These are phyloP conservation scores for Drosophila funebris DNA, from an alignment of 1,140 invertebrate species.

Conservation along the genomic window DNA sequence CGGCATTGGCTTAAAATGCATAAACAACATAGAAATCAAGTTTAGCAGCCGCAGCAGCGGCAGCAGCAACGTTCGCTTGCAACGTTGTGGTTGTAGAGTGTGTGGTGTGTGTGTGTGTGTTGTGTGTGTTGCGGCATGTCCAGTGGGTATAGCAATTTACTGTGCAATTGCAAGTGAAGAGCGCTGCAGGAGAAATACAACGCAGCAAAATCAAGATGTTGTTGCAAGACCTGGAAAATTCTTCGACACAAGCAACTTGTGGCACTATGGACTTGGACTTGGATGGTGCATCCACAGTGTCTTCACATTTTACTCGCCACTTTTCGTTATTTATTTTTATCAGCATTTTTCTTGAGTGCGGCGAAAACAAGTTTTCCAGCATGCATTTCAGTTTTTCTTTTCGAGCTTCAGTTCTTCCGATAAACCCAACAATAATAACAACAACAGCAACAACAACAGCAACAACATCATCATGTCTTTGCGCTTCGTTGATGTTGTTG, in stretches of 20 bases:
- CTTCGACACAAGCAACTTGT: constrained; percentile 34
- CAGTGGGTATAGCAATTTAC: constrained; percentile 37
- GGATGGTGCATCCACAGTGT: background rate
- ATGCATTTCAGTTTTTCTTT: constrained; percentile 41
- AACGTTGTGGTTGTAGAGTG: background rate
- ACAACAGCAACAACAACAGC: background rate
- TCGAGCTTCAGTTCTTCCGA: constrained; percentile 3
- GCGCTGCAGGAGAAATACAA: background rate
- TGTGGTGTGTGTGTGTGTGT: background rate
- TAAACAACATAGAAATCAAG: constrained; percentile 70
- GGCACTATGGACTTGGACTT: background rate
- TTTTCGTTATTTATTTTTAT: constrained; percentile 74
- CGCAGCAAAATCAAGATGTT: constrained; percentile 68
- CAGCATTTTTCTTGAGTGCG: constrained; percentile 59
- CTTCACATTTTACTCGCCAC: constrained; percentile 6
- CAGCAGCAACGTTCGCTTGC: background rate
- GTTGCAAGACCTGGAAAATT: constrained; percentile 63
- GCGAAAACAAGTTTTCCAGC: constrained; percentile 68
- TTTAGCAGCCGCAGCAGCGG: constrained; percentile 37
- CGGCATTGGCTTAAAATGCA: constrained; percentile 46
- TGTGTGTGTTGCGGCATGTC: background rate
- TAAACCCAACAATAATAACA: constrained; percentile 1
- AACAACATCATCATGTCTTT: constrained; percentile 11
- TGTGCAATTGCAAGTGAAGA: constrained; percentile 29
- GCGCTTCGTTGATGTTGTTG: constrained; percentile 24